Base-by-base conservation (phyloP, 2,797 vertebrate species). In the Sebastes taczanowskii region DNA sequence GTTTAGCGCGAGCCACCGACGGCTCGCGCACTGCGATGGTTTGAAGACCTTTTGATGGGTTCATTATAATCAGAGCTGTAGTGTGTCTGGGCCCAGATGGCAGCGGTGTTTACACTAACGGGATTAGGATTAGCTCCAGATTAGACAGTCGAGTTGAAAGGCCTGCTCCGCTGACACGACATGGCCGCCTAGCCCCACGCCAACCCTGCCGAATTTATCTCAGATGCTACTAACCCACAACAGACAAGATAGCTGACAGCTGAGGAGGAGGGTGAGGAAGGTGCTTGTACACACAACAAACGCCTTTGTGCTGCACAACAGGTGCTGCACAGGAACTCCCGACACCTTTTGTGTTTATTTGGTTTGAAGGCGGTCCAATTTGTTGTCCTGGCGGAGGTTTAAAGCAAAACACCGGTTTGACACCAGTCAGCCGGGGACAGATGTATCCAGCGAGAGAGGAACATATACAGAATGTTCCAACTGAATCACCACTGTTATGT, bases 41-140 rank as follows among this genome's bases (percentile, higher is more conserved):
- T 74, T 53, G 77, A 86, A 78, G 87, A 86, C 79, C 85, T 88
- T 91, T 88, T 92, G 89, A 91, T 74, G 86, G 87, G 79, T 91
- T 92, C 88, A 85, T 86, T 88, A 91, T 88, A 82, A 91, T 92
- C 86, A 80, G 34, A 77, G 81, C 56, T 32, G 61, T 77, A 25
- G 74, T 87, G 77, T 88, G 84, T 88, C 78, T 87, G 76, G 72
- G 69, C 84, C 90, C 90, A 95, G 92, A 94, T 94, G 94, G 92
- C 80, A 77, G 74, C 38, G 25, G 86, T 85, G 91, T 94, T 95
- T 92, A 87, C 88, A 86, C 89, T 93, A 93, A 95, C 90, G 38
- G 88, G 94, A 95, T 95, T 93, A 95, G 88, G 91, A 93, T 95
- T 94, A 94, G 69, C 81, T 84, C 66, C 80, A 92, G 89, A 95